Conservation (phyloP, 1,140 invertebrate species). For the Calliphora vicina region DNA sequence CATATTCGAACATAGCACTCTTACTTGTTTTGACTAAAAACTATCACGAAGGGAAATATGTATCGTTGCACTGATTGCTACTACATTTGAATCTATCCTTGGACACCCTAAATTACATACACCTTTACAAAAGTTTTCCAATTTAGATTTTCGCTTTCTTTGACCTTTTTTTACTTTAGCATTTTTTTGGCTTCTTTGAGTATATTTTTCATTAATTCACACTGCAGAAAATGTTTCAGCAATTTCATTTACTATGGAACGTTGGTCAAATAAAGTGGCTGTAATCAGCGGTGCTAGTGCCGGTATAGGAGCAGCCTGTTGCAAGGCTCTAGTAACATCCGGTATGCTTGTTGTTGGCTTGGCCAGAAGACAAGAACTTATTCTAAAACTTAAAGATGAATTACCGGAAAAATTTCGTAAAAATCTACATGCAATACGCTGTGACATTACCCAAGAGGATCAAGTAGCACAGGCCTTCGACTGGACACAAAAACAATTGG, state of each 20-base stretch:
- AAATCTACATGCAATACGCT: slow-evolving; percentile 64
- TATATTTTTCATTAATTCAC: not conserved
- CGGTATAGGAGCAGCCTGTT: slow-evolving; percentile 68
- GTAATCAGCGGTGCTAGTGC: slow-evolving; percentile 64
- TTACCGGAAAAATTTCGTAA: slow-evolving; percentile 47
- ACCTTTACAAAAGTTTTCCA: too few relatives aligned
- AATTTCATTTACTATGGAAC: slow-evolving; percentile 58
- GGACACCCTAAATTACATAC: too few relatives aligned
- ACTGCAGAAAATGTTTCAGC: not conserved
- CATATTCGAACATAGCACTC: too few relatives aligned
- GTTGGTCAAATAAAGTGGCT: slow-evolving; percentile 60
- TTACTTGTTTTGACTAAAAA: too few relatives aligned
- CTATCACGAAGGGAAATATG: too few relatives aligned
- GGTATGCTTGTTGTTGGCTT: slow-evolving; percentile 75
- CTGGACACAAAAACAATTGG: slow-evolving; percentile 69
- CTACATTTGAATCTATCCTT: too few relatives aligned
- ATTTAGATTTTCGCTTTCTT: too few relatives aligned
- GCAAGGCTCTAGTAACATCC: slow-evolving; percentile 62
- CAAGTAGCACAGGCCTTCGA: slow-evolving; percentile 73
- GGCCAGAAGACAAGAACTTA: slow-evolving; percentile 69
- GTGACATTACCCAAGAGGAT: slow-evolving; percentile 72
- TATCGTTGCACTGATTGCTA: too few relatives aligned
- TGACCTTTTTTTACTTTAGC: not conserved
- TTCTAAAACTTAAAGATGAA: slow-evolving; percentile 64
- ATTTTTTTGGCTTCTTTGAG: not conserved